phyloP scores from a whole-genome alignment of 2,113 vertebrate species.

The Tetrao urogallus region DNA sequence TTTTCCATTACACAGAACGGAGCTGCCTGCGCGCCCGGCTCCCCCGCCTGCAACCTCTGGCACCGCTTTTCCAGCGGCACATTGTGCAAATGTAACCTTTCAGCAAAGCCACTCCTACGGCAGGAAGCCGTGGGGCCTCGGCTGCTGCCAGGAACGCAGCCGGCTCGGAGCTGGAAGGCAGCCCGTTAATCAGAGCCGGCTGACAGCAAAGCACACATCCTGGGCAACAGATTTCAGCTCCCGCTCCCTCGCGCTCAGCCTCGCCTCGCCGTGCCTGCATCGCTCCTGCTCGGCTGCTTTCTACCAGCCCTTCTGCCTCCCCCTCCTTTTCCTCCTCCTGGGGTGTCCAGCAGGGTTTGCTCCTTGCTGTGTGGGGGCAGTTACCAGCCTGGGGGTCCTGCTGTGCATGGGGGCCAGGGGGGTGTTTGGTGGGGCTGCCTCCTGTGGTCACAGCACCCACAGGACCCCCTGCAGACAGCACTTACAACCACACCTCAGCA shows the following conservation, averaged over 20 bases:
- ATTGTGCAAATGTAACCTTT: conserved; percentile 95
- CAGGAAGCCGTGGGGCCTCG: conserved; percentile 84
- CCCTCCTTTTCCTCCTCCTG: not conserved
- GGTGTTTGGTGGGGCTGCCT: not conserved
- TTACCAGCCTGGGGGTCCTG: not conserved
- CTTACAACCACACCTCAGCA: rapidly evolving
- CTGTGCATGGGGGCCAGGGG: not conserved
- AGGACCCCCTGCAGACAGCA: rapidly evolving
- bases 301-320: not conserved
- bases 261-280: conserved; percentile 10
- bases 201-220: conserved; percentile 71
- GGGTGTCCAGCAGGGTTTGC: not conserved
- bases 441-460: not conserved
- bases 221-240: conserved; percentile 67
- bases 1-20: conserved; percentile 87
- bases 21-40: conserved; percentile 75
- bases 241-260: conserved; percentile 31
- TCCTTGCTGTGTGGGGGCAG: not conserved
- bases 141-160: conserved; percentile 88
- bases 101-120: conserved; percentile 81
- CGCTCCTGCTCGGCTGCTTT: not conserved
- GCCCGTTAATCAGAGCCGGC: conserved; percentile 88
- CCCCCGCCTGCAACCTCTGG: conserved; percentile 66
- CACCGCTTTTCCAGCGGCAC: conserved; percentile 85
- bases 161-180: conserved; percentile 86